These are phyloP conservation scores for Protonemura montana DNA, from an alignment of 2,888 invertebrate genomes.

Conservation along the genomic window DNA sequence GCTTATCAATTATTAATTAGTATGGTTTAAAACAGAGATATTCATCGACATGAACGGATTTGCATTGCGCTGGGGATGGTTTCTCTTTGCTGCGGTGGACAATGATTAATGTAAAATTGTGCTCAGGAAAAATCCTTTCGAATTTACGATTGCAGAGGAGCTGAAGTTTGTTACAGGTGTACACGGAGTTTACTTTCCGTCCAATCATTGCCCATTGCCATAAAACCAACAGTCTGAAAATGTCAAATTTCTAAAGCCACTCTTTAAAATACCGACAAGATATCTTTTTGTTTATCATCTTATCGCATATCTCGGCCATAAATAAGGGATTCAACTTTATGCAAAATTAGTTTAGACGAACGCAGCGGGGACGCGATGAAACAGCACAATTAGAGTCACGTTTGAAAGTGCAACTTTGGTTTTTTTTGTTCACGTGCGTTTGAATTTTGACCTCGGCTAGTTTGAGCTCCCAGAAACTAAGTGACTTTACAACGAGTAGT, in stretches of 20 bases:
- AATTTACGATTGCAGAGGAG: background rate
- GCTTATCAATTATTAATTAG: conserved; percentile 12
- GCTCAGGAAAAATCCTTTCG: background rate
- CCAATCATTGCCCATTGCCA: background rate
- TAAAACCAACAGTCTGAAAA: background rate
- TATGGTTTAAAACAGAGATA: background rate
- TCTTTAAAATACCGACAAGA: background rate
- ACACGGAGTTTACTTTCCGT: background rate
- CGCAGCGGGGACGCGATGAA: background rate
- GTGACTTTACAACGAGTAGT: background rate
- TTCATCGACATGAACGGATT: background rate
- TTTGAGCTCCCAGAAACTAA: background rate
- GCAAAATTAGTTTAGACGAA: background rate
- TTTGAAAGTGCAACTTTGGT: background rate
- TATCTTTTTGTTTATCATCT: background rate
- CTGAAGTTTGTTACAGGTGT: background rate
- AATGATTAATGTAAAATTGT: background rate
- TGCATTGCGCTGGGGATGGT: background rate
- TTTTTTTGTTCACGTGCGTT: background rate
- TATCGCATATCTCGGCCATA: background rate
- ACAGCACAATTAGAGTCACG: background rate
- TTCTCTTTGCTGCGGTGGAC: background rate
- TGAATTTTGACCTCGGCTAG: background rate
- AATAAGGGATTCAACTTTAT: background rate
- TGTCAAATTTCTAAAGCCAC: background rate